Evolutionary conservation across 1,140 invertebrate genomes (phyloP).

Genomic region (Phthorimaea operculella): DNA sequence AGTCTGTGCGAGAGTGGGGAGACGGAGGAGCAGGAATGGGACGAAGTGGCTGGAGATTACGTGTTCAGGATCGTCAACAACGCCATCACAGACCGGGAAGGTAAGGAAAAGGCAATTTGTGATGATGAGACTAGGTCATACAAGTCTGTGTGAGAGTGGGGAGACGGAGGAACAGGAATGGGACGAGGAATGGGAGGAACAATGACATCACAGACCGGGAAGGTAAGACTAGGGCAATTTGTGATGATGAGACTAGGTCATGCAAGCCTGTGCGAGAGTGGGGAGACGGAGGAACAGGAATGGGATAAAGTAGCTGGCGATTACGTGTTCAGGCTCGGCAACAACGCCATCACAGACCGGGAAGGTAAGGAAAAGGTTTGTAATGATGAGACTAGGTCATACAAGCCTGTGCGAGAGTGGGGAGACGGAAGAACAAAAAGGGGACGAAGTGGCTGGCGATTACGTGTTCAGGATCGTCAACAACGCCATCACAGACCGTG

Average conservation of each 20-base stretch:
- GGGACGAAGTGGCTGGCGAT: constrained; percentile 71
- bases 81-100: constrained; percentile 77
- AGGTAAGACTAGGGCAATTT: constrained; percentile 30
- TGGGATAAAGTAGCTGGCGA: constrained; percentile 72
- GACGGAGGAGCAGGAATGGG: constrained; percentile 51
- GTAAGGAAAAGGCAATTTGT: constrained; percentile 20
- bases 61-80: constrained; percentile 90
- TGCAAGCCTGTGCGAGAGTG: constrained; percentile 71
- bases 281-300: constrained; percentile 57
- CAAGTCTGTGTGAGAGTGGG: no score
- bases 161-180: constrained; percentile 53
- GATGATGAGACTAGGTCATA: no score
- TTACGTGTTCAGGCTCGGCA: constrained; percentile 92
- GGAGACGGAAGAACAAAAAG: constrained; percentile 32
- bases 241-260: no score
- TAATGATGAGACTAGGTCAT: no score
- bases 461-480: constrained; percentile 92
- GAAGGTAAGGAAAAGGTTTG: constrained; percentile 57
- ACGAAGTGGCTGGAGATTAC: constrained; percentile 77
- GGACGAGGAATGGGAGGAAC: constrained; percentile 68
- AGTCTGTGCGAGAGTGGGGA: constrained; percentile 71
- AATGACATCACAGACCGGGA: constrained; percentile 79
- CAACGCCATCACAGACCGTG: constrained; percentile 78
- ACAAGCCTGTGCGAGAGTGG: no score
- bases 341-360: constrained; percentile 78